Evolutionary conservation across 1,140 invertebrate genomes (phyloP).

Genomic region (Stegodyphus mimosarum): DNA sequence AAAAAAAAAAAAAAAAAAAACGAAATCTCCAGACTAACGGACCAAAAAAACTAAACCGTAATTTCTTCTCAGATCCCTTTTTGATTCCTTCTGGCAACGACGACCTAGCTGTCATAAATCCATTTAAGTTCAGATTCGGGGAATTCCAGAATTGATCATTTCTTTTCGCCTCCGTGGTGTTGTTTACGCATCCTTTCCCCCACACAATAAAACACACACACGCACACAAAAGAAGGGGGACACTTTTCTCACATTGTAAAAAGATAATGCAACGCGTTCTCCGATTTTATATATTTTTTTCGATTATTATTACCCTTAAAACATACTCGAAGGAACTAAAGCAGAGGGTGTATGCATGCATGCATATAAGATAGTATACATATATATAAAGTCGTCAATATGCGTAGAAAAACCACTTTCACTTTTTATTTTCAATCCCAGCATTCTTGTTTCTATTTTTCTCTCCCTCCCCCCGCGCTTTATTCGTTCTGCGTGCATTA

Average conservation of each 20-base stretch:
- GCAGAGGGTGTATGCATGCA: neutral
- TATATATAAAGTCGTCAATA: constrained; percentile 1
- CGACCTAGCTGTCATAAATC: constrained; percentile 3
- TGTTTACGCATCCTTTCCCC: neutral
- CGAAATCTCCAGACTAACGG: neutral
- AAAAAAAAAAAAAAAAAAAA: neutral
- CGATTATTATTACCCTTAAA: constrained; percentile 9
- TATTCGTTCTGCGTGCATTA: neutral
- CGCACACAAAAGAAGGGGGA: neutral
- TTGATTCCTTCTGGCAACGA: neutral
- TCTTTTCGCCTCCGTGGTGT: neutral
- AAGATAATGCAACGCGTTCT: constrained; percentile 9
- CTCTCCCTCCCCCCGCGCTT: too few species aligned
- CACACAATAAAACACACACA: constrained; percentile 3
- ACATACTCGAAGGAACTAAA: neutral
- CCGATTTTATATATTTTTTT: constrained; percentile 11
- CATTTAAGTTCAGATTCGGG: constrained; percentile 13
- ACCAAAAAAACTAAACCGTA: neutral
- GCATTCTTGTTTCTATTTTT: neutral
- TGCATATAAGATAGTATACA: neutral
- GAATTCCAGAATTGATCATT: constrained; percentile 10
- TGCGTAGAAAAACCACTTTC: neutral
- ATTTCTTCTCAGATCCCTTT: neutral
- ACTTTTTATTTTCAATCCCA: constrained; percentile 3
- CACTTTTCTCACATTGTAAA: constrained; percentile 5